A percentile compares a stretch with the other conserved stretches of the same genome.
Evolutionary conservation across 2,888 invertebrate species (phyloP).

Genomic region (Mesopsocus fuscifrons): DNA sequence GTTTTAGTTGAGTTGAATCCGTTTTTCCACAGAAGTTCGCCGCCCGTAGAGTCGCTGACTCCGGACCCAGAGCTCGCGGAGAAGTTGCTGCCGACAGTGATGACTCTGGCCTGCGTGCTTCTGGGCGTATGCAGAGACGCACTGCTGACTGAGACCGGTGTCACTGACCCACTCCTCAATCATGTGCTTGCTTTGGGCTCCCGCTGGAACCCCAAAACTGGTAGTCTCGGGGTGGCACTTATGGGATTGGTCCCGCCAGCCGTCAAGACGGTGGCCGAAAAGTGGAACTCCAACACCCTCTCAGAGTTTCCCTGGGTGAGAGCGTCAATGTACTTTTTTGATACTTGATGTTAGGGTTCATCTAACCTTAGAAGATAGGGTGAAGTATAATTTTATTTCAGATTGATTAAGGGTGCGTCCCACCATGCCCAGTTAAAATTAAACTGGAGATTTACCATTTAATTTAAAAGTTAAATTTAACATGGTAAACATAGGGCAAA

Average conservation of each 20-base stretch:
- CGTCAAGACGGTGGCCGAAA: slow-evolving; percentile 36
- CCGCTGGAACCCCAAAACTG: slow-evolving; percentile 23
- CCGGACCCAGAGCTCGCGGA: slow-evolving; percentile 29
- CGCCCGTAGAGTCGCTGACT: slow-evolving; percentile 16
- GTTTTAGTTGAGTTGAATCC: no score
- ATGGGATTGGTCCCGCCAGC: slow-evolving; percentile 32
- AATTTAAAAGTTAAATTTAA: no score
- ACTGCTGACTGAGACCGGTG: slow-evolving; percentile 28
- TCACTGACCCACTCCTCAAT: slow-evolving; percentile 22
- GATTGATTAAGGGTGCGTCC: no score
- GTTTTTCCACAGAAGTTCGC: no score
- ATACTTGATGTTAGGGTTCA: slow-evolving; percentile 7
- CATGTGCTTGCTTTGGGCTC: slow-evolving; percentile 27
- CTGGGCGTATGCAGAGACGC: slow-evolving; percentile 39
- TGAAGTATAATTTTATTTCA: slow-evolving; percentile 5
- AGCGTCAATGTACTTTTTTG: slow-evolving; percentile 9
- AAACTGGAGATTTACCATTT: no score
- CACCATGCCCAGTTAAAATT: no score
- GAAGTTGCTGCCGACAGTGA: slow-evolving; percentile 44
- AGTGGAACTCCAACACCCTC: slow-evolving; percentile 36
- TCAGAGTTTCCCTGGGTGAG: slow-evolving; percentile 39
- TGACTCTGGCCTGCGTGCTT: slow-evolving; percentile 42
- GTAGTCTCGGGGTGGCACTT: slow-evolving; percentile 29
- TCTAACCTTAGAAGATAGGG: neutral
- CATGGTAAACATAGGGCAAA: no score